Base-by-base conservation (phyloP, 2,888 invertebrate genomes). In the Germaria angustata region DNA sequence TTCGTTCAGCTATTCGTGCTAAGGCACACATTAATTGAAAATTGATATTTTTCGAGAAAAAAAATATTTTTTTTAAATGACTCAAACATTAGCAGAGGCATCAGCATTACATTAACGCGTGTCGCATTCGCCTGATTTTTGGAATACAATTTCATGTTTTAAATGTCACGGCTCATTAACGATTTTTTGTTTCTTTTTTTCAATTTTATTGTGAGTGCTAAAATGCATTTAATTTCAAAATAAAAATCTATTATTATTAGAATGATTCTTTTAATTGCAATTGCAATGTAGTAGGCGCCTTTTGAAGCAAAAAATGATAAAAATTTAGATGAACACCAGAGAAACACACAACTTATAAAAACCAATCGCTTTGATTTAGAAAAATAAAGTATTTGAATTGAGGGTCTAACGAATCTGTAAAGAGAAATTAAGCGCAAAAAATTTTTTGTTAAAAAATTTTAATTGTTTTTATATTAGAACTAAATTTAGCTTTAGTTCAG, bases 91-190 rank as follows among this genome's bases (percentile, higher is more conserved):
- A 22, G 0, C 55, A 17, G 11, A 11, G 36, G 13, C 41, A 44
- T 6, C n/a, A 49, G 57, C 49, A 32, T 66, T 72, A 51, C 65
- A 59, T 66, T 79, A 79, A 79, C 65, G 72, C 72, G 66, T 73
- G 72, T 65, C 79, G 9, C 28, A 49, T 79, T 79, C 51, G 36
- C 41, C 59, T 79, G 57, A 51, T 53, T 53, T 32, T 51, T 59
- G n/a, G 59, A 73, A 73, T 66, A 36, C 9, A 65, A 49, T 79
- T 79, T 57, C 22, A 65, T 63, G 73, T 75, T 78, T 49, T 66
- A 71, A 79, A 76, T 71, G 71, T 82, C 75, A 76, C 11, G 79
- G 75, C 82, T 82, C 79, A 79, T 82, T 82, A 82, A 59, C 44
- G 22, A 71, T 66, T 78, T 63, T 78, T 39, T 41, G 46, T 5